Conservation (phyloP, 1,140 invertebrate species). For the Tetramorium alpestre region DNA sequence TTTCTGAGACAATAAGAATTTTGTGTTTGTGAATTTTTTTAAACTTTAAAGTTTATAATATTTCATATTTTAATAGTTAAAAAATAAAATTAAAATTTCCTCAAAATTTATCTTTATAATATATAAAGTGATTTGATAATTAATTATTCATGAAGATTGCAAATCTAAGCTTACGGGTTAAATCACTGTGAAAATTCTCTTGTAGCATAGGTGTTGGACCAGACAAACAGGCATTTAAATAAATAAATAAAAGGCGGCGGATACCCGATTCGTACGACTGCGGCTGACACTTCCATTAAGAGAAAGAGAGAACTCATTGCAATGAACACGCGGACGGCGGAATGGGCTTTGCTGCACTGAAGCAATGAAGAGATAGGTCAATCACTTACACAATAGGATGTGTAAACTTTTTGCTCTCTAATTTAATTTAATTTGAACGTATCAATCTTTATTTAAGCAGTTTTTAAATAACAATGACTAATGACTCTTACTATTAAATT, state of each 20-base stretch:
- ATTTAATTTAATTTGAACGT: conserved; percentile 15
- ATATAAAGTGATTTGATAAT: background rate
- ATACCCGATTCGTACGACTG: conserved; percentile 52
- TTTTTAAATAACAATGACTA: background rate
- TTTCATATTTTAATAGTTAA: background rate
- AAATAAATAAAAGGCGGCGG: conserved; percentile 55
- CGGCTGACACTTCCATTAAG: conserved; percentile 71
- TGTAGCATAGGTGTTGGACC: background rate
- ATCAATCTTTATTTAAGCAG: background rate
- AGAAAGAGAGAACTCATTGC: conserved; percentile 44
- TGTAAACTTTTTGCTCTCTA: background rate
- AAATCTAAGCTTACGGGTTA: background rate
- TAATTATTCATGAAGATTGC: background rate
- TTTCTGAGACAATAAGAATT: background rate
- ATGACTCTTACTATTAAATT: background rate
- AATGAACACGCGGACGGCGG: conserved; percentile 2
- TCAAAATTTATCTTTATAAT: background rate
- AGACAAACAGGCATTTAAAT: conserved; percentile 37
- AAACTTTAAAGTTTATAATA: background rate
- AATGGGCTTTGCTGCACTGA: background rate
- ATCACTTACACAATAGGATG: conserved; percentile 12
- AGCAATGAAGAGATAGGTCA: conserved; percentile 36
- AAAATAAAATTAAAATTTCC: background rate
- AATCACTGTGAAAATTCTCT: background rate
- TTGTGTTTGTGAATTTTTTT: background rate